Percentiles rank a stretch among this genome's conserved stretches.
Conservation (phyloP, 2,888 invertebrate genomes). For the Netelia virgata region DNA sequence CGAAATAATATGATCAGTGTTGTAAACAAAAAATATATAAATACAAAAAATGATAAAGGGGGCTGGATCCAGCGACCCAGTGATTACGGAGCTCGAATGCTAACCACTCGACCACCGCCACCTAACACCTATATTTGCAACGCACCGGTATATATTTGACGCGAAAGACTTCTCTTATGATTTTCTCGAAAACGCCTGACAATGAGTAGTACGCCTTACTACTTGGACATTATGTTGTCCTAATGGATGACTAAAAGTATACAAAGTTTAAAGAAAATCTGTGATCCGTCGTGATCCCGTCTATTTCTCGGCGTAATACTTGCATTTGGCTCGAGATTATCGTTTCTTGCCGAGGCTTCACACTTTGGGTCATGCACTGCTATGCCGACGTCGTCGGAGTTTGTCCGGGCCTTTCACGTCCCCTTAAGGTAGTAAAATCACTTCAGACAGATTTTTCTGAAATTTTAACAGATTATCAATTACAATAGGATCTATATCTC, state of each 20-base stretch:
- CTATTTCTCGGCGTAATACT: no score
- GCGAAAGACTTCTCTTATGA: not conserved
- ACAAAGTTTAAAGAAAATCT: no score
- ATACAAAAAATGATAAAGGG: not conserved
- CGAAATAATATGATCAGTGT: not conserved
- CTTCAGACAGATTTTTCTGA: no score
- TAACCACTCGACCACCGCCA: not conserved
- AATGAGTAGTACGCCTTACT: not conserved
- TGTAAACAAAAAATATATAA: not conserved
- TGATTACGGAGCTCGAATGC: not conserved
- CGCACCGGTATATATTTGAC: not conserved
- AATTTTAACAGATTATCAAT: no score
- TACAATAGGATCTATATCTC: no score
- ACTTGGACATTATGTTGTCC: not conserved
- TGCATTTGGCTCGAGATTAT: no score
- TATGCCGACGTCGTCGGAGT: no score
- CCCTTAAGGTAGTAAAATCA: no score
- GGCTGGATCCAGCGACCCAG: constrained; percentile 2
- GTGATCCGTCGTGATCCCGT: no score
- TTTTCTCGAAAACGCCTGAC: constrained; percentile 5
- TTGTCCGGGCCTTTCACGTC: no score
- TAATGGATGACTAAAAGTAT: not conserved
- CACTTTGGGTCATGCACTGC: no score
- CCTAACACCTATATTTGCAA: not conserved
- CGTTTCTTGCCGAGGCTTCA: no score